Percentiles rank a stretch among this genome's conserved stretches.
Conservation (phyloP, 1,140 invertebrate species). For the Calliphora vicina region DNA sequence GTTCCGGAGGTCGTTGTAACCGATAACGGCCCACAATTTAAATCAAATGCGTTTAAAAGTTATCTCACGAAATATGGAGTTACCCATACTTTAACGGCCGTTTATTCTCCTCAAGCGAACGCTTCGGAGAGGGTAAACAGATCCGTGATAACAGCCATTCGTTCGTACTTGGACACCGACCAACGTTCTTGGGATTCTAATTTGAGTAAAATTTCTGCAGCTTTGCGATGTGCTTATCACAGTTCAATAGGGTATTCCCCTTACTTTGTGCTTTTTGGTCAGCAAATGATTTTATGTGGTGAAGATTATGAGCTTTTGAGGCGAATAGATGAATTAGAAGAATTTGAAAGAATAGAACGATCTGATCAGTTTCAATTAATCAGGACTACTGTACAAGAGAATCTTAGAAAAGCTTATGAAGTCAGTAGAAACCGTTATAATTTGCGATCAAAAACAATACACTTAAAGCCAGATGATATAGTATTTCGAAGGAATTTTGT, state of each 20-base stretch:
- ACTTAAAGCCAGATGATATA: too few relatives aligned
- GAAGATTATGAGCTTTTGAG: too few relatives aligned
- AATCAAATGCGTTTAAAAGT: neutral
- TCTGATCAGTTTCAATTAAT: too few relatives aligned
- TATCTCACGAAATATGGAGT: neutral
- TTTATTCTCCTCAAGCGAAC: neutral
- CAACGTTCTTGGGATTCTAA: neutral
- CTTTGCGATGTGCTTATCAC: neutral
- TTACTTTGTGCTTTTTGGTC: neutral
- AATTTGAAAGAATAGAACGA: too few relatives aligned
- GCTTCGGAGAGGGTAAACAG: too few relatives aligned
- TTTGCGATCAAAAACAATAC: too few relatives aligned
- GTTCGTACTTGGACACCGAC: neutral
- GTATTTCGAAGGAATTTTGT: too few relatives aligned
- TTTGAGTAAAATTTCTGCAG: neutral
- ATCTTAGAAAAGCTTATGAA: too few relatives aligned
- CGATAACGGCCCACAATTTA: constrained; percentile 23
- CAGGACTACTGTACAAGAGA: too few relatives aligned
- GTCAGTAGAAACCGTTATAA: too few relatives aligned
- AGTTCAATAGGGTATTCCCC: neutral
- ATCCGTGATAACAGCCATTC: neutral
- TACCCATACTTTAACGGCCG: neutral
- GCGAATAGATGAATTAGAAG: too few relatives aligned
- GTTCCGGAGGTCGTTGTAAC: neutral
- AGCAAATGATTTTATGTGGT: neutral